Percentiles rank a stretch among this genome's conserved stretches.
Conservation (phyloP, 1,140 invertebrate species). For the Drosophila miranda region DNA sequence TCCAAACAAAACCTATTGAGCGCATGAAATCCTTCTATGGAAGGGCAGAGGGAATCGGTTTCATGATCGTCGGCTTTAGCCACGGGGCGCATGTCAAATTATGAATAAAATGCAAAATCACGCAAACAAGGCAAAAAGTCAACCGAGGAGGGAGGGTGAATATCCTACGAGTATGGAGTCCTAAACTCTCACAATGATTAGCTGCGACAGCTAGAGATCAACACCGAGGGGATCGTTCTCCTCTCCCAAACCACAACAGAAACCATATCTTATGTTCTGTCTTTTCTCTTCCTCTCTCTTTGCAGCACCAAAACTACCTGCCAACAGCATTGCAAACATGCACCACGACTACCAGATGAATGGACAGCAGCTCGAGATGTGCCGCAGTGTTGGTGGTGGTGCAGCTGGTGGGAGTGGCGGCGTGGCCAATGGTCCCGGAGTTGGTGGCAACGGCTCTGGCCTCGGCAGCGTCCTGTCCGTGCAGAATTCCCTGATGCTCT, state of each 20-base stretch:
- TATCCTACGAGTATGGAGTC: conserved; percentile 11
- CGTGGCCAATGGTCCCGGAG: conserved; percentile 14
- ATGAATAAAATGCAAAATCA: conserved; percentile 81
- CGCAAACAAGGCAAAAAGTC: conserved; percentile 68
- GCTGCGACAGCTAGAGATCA: conserved; percentile 81
- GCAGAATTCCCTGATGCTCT: conserved; percentile 83
- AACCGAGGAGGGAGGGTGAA: conserved; percentile 22
- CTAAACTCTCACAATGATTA: conserved; percentile 73
- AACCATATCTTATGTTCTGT: conserved; percentile 1
- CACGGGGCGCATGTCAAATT: conserved; percentile 82
- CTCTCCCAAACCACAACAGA: conserved; percentile 54
- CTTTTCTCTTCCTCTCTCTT: conserved; percentile 12
- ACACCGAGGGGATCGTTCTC: conserved; percentile 62
- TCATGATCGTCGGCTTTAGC: conserved; percentile 82
- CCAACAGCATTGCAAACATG: conserved; percentile 83
- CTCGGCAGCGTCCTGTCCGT: conserved; percentile 46
- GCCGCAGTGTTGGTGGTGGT: conserved; percentile 49
- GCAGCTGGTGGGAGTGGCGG: conserved; percentile 39
- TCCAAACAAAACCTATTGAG: conserved; percentile 78
- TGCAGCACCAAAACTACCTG: conserved; percentile 87
- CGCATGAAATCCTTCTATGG: conserved; percentile 75
- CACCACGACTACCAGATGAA: conserved; percentile 81
- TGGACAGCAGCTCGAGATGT: conserved; percentile 77
- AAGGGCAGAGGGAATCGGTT: conserved; percentile 67
- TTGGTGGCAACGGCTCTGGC: conserved; percentile 34